Conservation (phyloP, 1,140 invertebrate genomes). For the Zaprionus kolodkinae region DNA sequence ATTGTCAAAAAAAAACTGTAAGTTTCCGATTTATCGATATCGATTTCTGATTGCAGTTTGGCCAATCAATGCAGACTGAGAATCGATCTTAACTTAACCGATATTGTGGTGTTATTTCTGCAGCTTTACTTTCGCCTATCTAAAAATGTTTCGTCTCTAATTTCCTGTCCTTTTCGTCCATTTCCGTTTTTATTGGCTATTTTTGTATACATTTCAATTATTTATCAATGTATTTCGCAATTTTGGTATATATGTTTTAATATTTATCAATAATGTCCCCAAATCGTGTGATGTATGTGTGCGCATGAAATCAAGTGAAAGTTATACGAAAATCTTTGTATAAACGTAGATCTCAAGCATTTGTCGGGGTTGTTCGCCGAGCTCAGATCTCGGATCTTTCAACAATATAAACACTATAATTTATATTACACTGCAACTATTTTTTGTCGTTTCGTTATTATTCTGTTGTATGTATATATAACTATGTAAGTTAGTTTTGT, state of each 20-base stretch:
- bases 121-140: conserved; percentile 52
- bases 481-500: conserved; percentile 50
- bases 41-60: background rate
- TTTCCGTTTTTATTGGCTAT: conserved; percentile 20
- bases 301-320: conserved; percentile 35
- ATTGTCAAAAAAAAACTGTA: background rate
- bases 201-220: conserved; percentile 16
- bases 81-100: background rate
- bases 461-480: conserved; percentile 32
- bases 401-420: conserved; percentile 60
- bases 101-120: conserved; percentile 33
- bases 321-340: conserved; percentile 4
- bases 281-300: conserved; percentile 14
- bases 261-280: conserved; percentile 28
- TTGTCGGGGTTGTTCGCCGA: conserved; percentile 20
- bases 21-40: background rate
- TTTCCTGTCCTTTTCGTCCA: conserved; percentile 10
- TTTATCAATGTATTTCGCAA: conserved; percentile 25
- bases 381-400: conserved; percentile 28
- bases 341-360: conserved; percentile 21
- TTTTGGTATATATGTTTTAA: conserved; percentile 7
- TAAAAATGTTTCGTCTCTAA: conserved; percentile 30
- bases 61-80: background rate
- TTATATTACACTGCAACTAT: conserved; percentile 54
- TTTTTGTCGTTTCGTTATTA: conserved; percentile 27